Percentiles rank a stretch among this genome's conserved stretches.
These are phyloP conservation scores for Tricholaema leucomelas DNA, from an alignment of 2,113 vertebrate species.

Conservation along the genomic window DNA sequence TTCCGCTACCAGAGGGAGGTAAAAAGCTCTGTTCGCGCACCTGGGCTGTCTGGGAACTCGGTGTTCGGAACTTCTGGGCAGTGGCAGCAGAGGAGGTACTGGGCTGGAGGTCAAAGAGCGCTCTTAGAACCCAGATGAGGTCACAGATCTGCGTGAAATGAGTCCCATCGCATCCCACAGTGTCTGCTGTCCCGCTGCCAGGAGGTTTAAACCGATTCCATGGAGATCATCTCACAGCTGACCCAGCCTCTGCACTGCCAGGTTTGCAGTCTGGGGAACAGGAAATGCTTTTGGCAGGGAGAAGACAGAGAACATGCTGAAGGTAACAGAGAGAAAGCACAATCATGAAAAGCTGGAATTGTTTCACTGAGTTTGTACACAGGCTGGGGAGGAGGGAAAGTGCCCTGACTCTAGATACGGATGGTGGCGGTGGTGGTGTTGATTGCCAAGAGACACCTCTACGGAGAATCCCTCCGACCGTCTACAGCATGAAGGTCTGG, in stretches of 20 bases:
- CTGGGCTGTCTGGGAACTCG: constrained; percentile 50
- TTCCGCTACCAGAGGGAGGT: neutral
- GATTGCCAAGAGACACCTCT: neutral
- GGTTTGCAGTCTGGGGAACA: neutral
- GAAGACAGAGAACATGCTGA: neutral
- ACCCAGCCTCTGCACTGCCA: neutral
- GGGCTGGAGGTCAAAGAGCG: constrained; percentile 3
- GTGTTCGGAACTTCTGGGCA: constrained; percentile 19
- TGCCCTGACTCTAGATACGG: neutral
- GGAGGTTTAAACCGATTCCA: constrained; percentile 2
- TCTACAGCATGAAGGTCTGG: neutral
- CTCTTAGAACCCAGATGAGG: constrained; percentile 1
- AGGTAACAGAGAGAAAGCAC: neutral
- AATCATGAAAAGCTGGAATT: neutral
- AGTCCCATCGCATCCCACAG: constrained; percentile 20
- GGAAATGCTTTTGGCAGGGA: constrained; percentile 33
- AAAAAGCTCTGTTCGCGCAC: neutral
- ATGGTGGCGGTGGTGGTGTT: neutral
- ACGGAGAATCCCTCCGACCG: neutral
- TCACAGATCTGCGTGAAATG: constrained; percentile 27
- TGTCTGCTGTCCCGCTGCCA: neutral
- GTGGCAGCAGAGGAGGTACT: neutral
- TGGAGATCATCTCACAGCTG: constrained; percentile 18
- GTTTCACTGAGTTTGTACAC: neutral
- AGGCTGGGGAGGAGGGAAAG: neutral